These are phyloP conservation scores for Aphaenogaster floridana DNA, from an alignment of 1,140 invertebrate genomes.

Conservation along the genomic window DNA sequence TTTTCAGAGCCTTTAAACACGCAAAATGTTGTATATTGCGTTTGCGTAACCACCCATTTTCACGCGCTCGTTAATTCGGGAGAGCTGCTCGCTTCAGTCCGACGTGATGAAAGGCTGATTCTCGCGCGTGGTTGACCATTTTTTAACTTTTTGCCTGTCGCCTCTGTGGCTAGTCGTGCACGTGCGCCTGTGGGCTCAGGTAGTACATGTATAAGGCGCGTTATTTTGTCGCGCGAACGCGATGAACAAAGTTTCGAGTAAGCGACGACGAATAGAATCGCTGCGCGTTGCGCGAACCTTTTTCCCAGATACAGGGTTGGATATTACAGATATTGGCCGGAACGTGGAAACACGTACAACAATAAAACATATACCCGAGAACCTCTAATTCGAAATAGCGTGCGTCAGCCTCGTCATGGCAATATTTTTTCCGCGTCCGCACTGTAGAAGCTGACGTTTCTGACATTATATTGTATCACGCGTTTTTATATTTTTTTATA, in stretches of 20 bases:
- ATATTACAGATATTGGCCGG: constrained; percentile 66
- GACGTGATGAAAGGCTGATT: constrained; percentile 32
- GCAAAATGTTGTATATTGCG: constrained; percentile 8
- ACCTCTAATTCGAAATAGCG: constrained; percentile 61
- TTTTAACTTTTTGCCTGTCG: constrained; percentile 35
- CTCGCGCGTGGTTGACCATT: constrained; percentile 10
- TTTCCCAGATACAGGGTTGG: constrained; percentile 16
- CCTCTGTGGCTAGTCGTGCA: constrained; percentile 29
- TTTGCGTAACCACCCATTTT: constrained; percentile 39
- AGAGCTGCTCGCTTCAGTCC: background rate
- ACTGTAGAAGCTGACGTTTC: background rate
- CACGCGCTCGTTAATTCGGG: constrained; percentile 36
- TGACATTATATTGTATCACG: background rate
- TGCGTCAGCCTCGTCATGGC: constrained; percentile 24
- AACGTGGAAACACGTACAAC: constrained; percentile 43
- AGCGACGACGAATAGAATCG: constrained; percentile 22
- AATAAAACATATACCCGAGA: constrained; percentile 41
- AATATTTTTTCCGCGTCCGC: background rate
- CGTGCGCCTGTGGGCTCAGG: background rate
- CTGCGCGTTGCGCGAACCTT: constrained; percentile 3
- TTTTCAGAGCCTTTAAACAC: background rate
- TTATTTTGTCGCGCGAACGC: constrained; percentile 54
- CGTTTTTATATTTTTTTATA: background rate
- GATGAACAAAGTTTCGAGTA: constrained; percentile 70
- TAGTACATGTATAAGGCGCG: constrained; percentile 47